Evolutionary conservation across 2,113 vertebrate species (phyloP).

Genomic region (Felis chaus): DNA sequence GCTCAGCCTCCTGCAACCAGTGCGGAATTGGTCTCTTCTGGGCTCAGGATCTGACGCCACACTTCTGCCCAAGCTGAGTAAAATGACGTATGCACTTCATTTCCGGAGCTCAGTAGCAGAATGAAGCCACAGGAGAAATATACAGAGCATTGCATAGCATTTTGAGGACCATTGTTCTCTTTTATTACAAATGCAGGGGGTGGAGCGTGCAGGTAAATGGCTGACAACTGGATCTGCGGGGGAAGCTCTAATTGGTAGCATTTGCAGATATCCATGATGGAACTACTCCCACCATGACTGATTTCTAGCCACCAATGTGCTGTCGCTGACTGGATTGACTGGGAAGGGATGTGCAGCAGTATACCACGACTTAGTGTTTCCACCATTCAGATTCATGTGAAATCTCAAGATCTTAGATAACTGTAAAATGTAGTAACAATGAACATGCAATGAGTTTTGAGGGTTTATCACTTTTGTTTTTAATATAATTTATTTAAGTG

Average conservation of each 20-base stretch:
- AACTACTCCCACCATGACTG: background rate
- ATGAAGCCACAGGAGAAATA: conserved; percentile 7
- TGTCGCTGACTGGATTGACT: background rate
- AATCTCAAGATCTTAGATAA: background rate
- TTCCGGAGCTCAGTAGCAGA: background rate
- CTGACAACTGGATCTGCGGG: background rate
- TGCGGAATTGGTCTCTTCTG: background rate
- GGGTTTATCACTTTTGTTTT: background rate
- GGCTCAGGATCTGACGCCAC: background rate
- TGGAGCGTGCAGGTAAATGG: background rate
- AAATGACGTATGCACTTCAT: background rate
- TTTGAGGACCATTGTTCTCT: background rate
- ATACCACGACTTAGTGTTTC: background rate
- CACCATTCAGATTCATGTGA: background rate
- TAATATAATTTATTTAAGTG: background rate
- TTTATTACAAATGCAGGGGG: background rate
- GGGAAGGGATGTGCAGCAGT: background rate
- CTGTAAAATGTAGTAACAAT: background rate
- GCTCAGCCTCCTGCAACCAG: background rate
- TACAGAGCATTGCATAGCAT: background rate
- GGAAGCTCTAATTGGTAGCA: background rate
- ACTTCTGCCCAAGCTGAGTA: background rate
- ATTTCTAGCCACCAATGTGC: background rate
- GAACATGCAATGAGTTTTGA: background rate
- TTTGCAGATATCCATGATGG: background rate